phyloP scores from a whole-genome alignment of 2,797 vertebrate species.

The Pseudotriccus pelzelni region DNA sequence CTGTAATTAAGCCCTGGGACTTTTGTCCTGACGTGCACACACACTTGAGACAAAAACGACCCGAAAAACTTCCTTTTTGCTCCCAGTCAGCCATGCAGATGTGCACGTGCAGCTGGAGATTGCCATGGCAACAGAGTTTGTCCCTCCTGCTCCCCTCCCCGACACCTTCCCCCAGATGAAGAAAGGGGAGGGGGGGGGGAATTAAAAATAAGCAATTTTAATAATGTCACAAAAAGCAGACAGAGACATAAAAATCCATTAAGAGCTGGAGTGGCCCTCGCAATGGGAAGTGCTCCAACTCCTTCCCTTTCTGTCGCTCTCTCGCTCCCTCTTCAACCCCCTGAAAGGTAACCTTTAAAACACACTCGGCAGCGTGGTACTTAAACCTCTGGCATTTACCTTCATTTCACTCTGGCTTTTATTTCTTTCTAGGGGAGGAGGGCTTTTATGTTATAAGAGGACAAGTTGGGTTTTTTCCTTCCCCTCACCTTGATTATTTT shows the following conservation, averaged over 20 bases:
- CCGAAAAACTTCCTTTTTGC: not conserved
- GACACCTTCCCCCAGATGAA: not conserved
- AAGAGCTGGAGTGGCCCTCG: slow-evolving; percentile 36
- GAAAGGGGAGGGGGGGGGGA: not conserved
- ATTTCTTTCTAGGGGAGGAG: slow-evolving; percentile 49
- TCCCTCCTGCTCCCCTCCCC: not conserved
- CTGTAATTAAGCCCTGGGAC: not conserved
- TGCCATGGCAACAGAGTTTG: not conserved
- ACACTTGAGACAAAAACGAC: not conserved
- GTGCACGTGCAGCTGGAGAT: not conserved
- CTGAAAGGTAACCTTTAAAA: slow-evolving; percentile 74
- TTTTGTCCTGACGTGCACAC: not conserved
- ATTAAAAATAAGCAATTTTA: slow-evolving; percentile 54
- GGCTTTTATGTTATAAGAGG: slow-evolving; percentile 26
- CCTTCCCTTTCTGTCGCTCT: not conserved
- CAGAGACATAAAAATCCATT: slow-evolving; percentile 56
- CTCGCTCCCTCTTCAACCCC: slow-evolving; percentile 28
- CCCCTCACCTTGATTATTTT: not conserved
- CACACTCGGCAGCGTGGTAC: slow-evolving; percentile 39
- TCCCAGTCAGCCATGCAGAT: not conserved
- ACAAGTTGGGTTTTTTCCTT: not conserved
- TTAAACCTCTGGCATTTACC: slow-evolving; percentile 75
- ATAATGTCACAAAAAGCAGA: slow-evolving; percentile 43
- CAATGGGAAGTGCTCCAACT: slow-evolving; percentile 16
- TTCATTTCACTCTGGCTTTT: slow-evolving; percentile 63